Base-by-base conservation (phyloP, 2,113 vertebrate genomes). In the Heterotis niloticus region DNA sequence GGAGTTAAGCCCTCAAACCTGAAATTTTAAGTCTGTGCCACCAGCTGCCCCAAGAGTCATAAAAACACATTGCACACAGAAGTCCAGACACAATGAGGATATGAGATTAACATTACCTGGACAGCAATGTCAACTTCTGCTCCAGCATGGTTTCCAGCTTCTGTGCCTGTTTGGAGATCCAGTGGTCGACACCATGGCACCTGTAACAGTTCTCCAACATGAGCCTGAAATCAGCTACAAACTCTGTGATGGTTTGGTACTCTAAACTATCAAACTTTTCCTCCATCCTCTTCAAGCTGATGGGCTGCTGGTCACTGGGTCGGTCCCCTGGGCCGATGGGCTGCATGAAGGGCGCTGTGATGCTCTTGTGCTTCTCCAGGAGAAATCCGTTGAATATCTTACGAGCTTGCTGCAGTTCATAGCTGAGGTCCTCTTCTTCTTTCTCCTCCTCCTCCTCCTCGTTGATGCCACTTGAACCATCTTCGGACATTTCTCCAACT, bases 121-220 rank as follows among this genome's bases (percentile, higher is more conserved):
- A 97, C 1, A 98, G 91, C 78, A 98, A 87, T 0, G 96, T 95
- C 78, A 99, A 87, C 88, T 99, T 99, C 84, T 99, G 97, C 82
- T 99, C 96, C 84, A 99, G 88, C 91, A 99, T 94, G 81, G 95
- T 91, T 92, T 99, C 97, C 90, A 99, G 84, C 81, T 98, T 98
- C 85, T 98, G 96, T 67, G 95, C 97, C 87, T 98, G 96, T 82
- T 92, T 98, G 84, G 96, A 98, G n/a, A 98, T 90, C 96, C 96
- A 98, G 83, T 99, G 96, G 88, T 98, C 96, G 28, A 98, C 94
- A 1, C 97, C 98, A 4, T 96, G 94, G 80, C 91, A 89, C 68
- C 95, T 93, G 81, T 98, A 99, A 84, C 96, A 98, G 7, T 93
- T 94, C 88, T 98, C 97, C 84, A 99, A 86, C 96, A 99, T 96